Evolutionary conservation across 2,113 vertebrate genomes (phyloP).

Genomic region (Hippolais icterina): DNA sequence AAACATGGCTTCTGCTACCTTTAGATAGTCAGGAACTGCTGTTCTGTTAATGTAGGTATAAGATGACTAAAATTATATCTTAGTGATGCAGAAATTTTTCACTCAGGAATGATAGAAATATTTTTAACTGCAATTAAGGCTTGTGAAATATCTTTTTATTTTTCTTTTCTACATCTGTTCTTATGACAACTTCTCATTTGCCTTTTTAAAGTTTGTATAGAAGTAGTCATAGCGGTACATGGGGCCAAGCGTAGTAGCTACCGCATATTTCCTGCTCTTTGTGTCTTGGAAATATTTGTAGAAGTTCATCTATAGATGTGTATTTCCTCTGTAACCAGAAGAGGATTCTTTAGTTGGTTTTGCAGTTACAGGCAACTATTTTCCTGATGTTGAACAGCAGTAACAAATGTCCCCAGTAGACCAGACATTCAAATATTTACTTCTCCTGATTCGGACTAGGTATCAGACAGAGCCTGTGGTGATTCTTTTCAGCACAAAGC

Average conservation of each 20-base stretch:
- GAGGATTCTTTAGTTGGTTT: neutral
- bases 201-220: neutral
- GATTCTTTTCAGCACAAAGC: neutral
- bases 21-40: constrained; percentile 1
- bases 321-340: neutral
- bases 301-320: neutral
- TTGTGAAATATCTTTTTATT: neutral
- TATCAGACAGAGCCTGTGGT: neutral
- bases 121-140: constrained; percentile 34
- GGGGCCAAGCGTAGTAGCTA: neutral
- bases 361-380: neutral
- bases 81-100: constrained; percentile 36
- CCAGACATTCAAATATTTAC: neutral
- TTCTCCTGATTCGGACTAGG: neutral
- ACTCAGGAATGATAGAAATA: neutral
- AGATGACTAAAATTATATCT: constrained; percentile 38
- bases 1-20: constrained; percentile 29
- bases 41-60: constrained; percentile 12
- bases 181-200: neutral
- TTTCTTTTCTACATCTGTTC: neutral
- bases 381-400: neutral
- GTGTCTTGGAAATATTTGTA: neutral
- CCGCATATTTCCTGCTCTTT: neutral
- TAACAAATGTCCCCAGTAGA: neutral
- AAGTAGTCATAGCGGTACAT: neutral